Conservation (phyloP, 2,797 vertebrate genomes). For the Phrynocephalus vlangalii region DNA sequence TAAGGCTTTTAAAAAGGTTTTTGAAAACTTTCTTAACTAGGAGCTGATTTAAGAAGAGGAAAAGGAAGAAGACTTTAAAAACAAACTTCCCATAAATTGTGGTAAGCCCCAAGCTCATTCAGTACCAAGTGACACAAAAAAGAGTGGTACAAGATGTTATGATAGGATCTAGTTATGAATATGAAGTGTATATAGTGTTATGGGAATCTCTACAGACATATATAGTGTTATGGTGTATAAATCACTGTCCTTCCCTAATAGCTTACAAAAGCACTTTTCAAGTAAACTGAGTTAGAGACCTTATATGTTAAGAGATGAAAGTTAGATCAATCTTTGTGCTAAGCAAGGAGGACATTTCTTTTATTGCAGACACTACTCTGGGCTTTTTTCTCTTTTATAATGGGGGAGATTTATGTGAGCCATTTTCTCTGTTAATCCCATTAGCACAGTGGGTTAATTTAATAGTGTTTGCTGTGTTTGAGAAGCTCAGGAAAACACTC, state of each 20-base stretch:
- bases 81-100: neutral
- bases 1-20: too few relatives aligned
- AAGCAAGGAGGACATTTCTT: constrained; percentile 15
- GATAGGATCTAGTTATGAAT: neutral
- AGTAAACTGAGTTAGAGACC: neutral
- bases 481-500: constrained; percentile 9
- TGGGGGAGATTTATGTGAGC: constrained; percentile 11
- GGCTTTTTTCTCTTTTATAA: neutral
- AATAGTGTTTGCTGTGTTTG: constrained; percentile 13
- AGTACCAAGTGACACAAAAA: too few relatives aligned
- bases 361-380: neutral
- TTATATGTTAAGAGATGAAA: constrained; percentile 6
- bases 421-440: constrained; percentile 22
- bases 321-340: neutral
- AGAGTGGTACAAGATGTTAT: neutral
- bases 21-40: too few relatives aligned
- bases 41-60: too few relatives aligned
- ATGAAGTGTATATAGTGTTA: neutral
- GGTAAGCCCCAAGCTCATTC: neutral
- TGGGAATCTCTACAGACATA: neutral
- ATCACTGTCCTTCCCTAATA: neutral
- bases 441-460: constrained; percentile 17
- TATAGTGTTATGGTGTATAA: neutral
- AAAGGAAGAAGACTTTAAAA: neutral
- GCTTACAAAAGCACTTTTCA: neutral